phyloP scores from a whole-genome alignment of 2,113 vertebrate genomes.

The Leucopsar rothschildi region DNA sequence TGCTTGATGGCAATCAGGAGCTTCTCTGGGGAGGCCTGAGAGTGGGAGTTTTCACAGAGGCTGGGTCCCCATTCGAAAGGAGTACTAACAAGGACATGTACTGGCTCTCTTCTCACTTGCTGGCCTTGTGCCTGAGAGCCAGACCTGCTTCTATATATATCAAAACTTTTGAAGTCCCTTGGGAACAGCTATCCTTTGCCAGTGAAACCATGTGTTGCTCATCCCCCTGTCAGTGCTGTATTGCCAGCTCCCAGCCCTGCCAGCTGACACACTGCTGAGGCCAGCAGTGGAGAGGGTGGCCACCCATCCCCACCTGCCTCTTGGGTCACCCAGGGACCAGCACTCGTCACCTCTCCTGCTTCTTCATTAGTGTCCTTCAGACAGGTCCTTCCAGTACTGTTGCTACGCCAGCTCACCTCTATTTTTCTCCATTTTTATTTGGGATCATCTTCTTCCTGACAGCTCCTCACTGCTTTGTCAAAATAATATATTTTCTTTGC shows the following conservation, averaged over 20 bases:
- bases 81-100: slow-evolving; percentile 24
- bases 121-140: slow-evolving; percentile 36
- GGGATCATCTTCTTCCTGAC: neutral
- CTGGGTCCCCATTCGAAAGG: neutral
- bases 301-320: neutral
- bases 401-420: neutral
- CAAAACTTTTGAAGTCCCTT: slow-evolving; percentile 18
- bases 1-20: neutral
- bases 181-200: slow-evolving; percentile 23
- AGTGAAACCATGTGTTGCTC: slow-evolving; percentile 34
- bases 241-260: neutral
- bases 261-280: neutral
- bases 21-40: neutral
- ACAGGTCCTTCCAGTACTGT: neutral
- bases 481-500: neutral
- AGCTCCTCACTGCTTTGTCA: neutral
- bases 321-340: neutral
- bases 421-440: neutral
- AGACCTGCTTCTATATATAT: slow-evolving; percentile 62
- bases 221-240: neutral
- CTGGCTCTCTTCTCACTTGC: neutral
- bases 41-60: neutral
- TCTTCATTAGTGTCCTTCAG: neutral
- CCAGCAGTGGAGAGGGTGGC: neutral
- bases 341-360: neutral